Conservation (phyloP, 1,140 invertebrate genomes). For the Aphelinus atriplicis region DNA sequence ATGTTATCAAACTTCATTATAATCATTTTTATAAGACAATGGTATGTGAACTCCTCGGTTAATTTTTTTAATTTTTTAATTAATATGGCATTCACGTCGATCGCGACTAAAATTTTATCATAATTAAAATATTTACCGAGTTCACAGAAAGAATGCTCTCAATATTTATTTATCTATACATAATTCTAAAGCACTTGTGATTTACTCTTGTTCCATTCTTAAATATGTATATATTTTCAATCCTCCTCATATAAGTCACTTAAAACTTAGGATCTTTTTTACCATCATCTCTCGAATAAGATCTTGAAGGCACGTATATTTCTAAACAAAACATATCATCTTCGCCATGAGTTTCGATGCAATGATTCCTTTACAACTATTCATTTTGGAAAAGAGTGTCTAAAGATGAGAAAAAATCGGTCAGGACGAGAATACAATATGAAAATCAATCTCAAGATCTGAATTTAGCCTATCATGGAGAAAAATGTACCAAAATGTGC, state of each 20-base stretch:
- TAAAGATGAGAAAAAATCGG: too few relatives aligned
- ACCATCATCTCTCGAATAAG: not conserved
- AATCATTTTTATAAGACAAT: too few relatives aligned
- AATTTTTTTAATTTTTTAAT: too few relatives aligned
- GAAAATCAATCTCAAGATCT: too few relatives aligned
- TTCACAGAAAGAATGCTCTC: not conserved
- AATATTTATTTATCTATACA: not conserved
- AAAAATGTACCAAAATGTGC: not conserved
- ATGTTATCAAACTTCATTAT: too few relatives aligned
- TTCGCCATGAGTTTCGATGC: too few relatives aligned
- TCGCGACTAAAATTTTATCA: not conserved
- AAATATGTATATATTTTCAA: too few relatives aligned
- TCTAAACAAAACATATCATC: conserved; percentile 2
- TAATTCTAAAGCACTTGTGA: conserved; percentile 15
- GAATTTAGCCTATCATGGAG: not conserved
- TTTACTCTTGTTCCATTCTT: not conserved
- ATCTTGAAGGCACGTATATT: conserved; percentile 34
- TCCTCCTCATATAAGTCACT: conserved; percentile 21
- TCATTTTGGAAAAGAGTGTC: too few relatives aligned
- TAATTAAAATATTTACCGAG: not conserved
- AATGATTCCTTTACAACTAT: too few relatives aligned
- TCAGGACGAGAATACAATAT: too few relatives aligned
- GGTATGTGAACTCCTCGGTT: too few relatives aligned
- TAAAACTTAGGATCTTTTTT: conserved; percentile 22
- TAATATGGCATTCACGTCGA: conserved; percentile 17